Evolutionary conservation across 2,113 vertebrate species (phyloP).

Genomic region (Astatotilapia flaviijosephi): DNA sequence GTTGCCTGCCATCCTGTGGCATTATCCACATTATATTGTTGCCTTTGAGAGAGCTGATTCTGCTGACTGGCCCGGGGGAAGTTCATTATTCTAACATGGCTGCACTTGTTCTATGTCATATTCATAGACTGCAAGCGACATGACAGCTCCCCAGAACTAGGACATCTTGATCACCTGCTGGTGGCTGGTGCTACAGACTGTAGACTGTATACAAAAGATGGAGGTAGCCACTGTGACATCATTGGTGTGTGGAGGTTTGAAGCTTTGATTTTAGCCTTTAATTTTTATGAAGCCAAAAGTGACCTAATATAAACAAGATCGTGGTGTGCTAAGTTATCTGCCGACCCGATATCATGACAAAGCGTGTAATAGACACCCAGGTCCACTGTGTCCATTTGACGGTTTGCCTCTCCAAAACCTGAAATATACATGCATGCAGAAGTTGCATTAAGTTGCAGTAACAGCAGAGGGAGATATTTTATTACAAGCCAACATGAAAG

Average conservation of each 20-base stretch:
- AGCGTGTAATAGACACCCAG: not conserved
- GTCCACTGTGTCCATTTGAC: not conserved
- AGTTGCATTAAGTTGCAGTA: not conserved
- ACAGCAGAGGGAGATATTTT: not conserved
- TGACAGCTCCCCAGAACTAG: not conserved
- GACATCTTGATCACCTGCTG: not conserved
- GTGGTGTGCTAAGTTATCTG: not conserved
- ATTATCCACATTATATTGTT: not conserved
- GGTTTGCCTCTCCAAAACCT: not conserved
- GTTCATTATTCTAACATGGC: not conserved
- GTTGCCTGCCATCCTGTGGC: not conserved
- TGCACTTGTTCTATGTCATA: not conserved
- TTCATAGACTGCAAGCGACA: not conserved
- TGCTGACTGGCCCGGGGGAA: not conserved
- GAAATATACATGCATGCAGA: not conserved
- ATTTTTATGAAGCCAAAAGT: not conserved
- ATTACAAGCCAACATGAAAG: not conserved
- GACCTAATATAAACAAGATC: not conserved
- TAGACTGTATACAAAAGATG: not conserved
- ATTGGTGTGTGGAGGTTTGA: not conserved
- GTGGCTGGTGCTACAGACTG: not conserved
- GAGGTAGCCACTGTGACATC: not conserved
- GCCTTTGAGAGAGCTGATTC: not conserved
- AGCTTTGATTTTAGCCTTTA: not conserved
- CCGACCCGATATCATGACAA: not conserved